A percentile compares a stretch with the other conserved stretches of the same genome.
These are phyloP conservation scores for Sarotherodon lohbergeri DNA, from an alignment of 2,113 vertebrate genomes.

Conservation along the genomic window DNA sequence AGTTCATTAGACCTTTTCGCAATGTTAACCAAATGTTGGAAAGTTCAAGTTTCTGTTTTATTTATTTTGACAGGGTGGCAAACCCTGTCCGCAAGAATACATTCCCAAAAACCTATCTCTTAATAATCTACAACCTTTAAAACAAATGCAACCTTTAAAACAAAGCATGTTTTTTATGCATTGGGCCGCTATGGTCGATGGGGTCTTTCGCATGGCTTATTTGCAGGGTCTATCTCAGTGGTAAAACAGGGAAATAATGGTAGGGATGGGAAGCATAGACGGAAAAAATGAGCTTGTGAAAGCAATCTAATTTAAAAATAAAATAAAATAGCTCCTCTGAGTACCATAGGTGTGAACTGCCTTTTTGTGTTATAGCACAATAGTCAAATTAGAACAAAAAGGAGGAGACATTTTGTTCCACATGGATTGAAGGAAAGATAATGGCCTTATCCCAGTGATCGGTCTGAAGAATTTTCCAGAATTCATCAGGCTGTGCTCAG, in stretches of 20 bases:
- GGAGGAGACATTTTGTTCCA: constrained; percentile 18
- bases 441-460: constrained; percentile 27
- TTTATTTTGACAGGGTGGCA: background rate
- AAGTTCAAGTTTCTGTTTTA: background rate
- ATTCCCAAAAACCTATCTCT: background rate
- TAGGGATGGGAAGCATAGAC: background rate
- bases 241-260: background rate
- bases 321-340: background rate
- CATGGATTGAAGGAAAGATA: constrained; percentile 5
- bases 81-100: background rate
- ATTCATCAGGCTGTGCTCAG: constrained; percentile 2
- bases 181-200: background rate
- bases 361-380: constrained; percentile 22
- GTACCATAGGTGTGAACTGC: constrained; percentile 12
- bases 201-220: background rate
- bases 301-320: background rate
- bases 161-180: background rate
- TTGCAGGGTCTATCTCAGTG: background rate
- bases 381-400: constrained; percentile 24
- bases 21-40: background rate
- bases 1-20: background rate
- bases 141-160: background rate
- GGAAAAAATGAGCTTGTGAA: background rate
- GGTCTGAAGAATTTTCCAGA: constrained; percentile 13
- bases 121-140: background rate